These are phyloP conservation scores for Palloptera scutellata DNA, from an alignment of 2,888 invertebrate species.

Conservation along the genomic window DNA sequence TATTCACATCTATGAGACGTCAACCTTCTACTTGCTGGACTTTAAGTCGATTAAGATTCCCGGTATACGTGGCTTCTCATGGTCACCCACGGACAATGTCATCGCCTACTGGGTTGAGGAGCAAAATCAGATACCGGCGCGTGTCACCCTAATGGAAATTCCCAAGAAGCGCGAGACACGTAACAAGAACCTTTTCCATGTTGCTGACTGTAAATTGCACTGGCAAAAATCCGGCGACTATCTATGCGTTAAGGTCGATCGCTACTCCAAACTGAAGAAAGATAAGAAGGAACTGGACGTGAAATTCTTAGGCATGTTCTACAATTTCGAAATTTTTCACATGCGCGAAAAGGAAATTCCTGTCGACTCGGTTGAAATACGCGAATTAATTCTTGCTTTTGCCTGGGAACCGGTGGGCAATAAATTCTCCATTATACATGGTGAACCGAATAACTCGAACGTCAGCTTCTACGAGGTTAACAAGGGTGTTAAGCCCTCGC, in stretches of 20 bases:
- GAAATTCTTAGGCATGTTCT: conserved; percentile 96
- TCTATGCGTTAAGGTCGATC: conserved; percentile 92
- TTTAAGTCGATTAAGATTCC: conserved; percentile 93
- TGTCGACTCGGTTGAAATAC: conserved; percentile 96
- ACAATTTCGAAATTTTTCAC: conserved; percentile 98
- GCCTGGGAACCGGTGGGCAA: conserved; percentile 98
- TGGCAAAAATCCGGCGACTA: conserved; percentile 99
- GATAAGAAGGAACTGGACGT: conserved; percentile 90
- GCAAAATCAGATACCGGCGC: conserved; percentile 94
- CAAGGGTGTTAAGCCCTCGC: conserved; percentile 86
- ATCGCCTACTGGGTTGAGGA: conserved; percentile 99
- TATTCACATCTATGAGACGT: conserved; percentile 95
- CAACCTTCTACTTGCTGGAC: conserved; percentile 91
- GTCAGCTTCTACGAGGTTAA: conserved; percentile 94
- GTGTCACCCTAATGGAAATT: conserved; percentile 91
- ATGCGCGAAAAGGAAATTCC: conserved; percentile 98
- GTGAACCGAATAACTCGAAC: conserved; percentile 79
- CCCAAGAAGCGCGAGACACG: conserved; percentile 89
- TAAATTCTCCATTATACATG: conserved; percentile 96
- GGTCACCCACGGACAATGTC: conserved; percentile 97
- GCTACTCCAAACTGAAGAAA: conserved; percentile 89
- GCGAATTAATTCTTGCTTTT: conserved; percentile 91
- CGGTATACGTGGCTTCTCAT: conserved; percentile 92
- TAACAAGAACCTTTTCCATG: conserved; percentile 96
- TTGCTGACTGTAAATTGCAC: conserved; percentile 97